A percentile compares a stretch with the other conserved stretches of the same genome.
These are phyloP conservation scores for Neoniphon sammara DNA, from an alignment of 2,797 vertebrate genomes.

Conservation along the genomic window DNA sequence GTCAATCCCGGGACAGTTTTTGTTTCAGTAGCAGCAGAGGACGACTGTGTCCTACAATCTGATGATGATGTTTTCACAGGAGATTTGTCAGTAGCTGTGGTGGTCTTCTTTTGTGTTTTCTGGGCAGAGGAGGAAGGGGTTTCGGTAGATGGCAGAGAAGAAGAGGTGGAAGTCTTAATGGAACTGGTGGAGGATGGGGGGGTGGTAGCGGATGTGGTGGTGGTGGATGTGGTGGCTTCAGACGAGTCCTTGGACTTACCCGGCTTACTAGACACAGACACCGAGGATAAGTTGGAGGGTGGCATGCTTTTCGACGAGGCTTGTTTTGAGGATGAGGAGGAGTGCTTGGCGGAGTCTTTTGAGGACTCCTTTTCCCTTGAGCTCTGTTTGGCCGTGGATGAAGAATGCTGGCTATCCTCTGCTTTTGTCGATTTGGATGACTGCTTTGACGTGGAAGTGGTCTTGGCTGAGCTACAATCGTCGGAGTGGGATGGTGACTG, in stretches of 20 bases:
- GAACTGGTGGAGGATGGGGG: neutral
- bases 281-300: neutral
- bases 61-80: neutral
- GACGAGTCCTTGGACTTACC: conserved; percentile 25
- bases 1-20: conserved; percentile 27
- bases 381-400: neutral
- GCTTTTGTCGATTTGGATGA: conserved; percentile 15
- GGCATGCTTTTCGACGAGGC: conserved; percentile 14
- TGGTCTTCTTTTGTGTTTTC: conserved; percentile 45
- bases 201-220: conserved; percentile 12
- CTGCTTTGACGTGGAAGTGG: neutral
- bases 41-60: neutral
- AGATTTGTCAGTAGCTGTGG: conserved; percentile 16
- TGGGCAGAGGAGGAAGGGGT: neutral
- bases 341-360: conserved; percentile 9
- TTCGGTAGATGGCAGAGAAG: neutral
- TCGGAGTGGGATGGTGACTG: neutral
- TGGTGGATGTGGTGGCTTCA: conserved; percentile 2
- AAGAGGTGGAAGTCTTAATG: neutral
- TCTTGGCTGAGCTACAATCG: neutral
- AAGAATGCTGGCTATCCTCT: neutral
- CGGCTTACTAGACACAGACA: neutral
- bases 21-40: neutral
- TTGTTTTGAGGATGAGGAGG: conserved; percentile 27
- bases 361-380: conserved; percentile 6